Base-by-base conservation (phyloP, 2,797 vertebrate genomes). In the Acipenser transmontanus region DNA sequence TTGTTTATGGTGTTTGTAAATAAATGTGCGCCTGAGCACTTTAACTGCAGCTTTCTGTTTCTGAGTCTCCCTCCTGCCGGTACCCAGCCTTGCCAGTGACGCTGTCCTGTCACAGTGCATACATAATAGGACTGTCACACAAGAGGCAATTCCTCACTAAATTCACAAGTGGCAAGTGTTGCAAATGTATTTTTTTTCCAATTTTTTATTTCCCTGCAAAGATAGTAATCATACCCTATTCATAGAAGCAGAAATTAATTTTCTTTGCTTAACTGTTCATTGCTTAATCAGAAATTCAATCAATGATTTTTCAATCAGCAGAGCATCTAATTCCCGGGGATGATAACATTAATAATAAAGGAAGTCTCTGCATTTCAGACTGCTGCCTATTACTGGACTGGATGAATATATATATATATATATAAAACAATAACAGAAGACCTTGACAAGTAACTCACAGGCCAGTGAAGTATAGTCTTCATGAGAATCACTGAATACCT, bases 301-400 rank as follows among this genome's bases (percentile, higher is more conserved):
- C 47, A 47, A 61, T 61, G 60, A 34, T 61, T 61, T 61, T 17
- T 61, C 17, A 61, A 34, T 61, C 60, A 61, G 17, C 60, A 61
- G 60, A 61, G 17, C 60, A 61, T 47, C 60, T 61, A 47, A 61
- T 61, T 61, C 17, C 60, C 8, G 11, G 11, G 14, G 60, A 34
- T 34, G 60, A 61, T 61, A 20, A 34, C 47, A 61, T 61, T n/a
- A 61, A 61, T 61, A 61, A 61, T 61, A 7, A 61, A 61, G 60
- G 17, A 61, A 34, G 14, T 61, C 60, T 34, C 34, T 34, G 34
- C 34, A 34, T 34, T 34, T 34, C 34, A 34, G 34, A 34, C 34
- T 34, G 4, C 34, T 3, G 34, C 34, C 34, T 34, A 34, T 34
- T 34, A 34, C 3, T 34, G 4, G 34, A 34, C 34, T 34, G 34